Conservation (phyloP, 2,888 invertebrate genomes). For the Scaptomyza polygonia region DNA sequence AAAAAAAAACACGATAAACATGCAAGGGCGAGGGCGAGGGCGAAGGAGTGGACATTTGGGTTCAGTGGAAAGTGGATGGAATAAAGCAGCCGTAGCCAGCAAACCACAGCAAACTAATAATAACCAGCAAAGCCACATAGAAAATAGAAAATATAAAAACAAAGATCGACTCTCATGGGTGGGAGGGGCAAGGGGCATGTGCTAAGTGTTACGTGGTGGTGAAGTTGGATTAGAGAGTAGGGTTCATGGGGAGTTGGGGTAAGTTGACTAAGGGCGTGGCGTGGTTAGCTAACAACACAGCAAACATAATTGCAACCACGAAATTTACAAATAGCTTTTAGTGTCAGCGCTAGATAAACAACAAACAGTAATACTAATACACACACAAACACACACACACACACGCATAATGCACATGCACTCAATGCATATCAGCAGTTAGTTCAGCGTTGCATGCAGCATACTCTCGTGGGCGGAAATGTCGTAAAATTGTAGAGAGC, state of each 20-base stretch:
- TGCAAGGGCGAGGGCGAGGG: constrained; percentile 16
- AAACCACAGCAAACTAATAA: constrained; percentile 75
- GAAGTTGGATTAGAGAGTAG: neutral
- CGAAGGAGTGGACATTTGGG: constrained; percentile 11
- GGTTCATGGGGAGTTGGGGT: neutral
- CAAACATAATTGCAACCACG: constrained; percentile 80
- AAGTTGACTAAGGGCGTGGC: constrained; percentile 22
- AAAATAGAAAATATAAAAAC: constrained; percentile 22
- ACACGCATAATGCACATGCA: constrained; percentile 60
- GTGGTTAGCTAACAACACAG: constrained; percentile 61
- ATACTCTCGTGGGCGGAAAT: constrained; percentile 57
- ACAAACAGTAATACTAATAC: constrained; percentile 20
- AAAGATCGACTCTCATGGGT: too few species aligned
- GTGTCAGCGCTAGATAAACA: constrained; percentile 72
- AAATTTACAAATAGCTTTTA: constrained; percentile 81
- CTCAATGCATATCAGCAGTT: constrained; percentile 71
- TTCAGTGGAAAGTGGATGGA: constrained; percentile 29
- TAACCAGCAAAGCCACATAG: constrained; percentile 71
- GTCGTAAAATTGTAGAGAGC: constrained; percentile 64
- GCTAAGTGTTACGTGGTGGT: constrained; percentile 46
- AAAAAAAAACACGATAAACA: constrained; percentile 58
- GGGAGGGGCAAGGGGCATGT: constrained; percentile 13
- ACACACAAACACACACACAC: constrained; percentile 12
- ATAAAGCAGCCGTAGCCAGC: constrained; percentile 58
- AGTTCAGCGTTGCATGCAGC: constrained; percentile 51